phyloP scores from a whole-genome alignment of 2,797 vertebrate species.

The Choloepus didactylus region DNA sequence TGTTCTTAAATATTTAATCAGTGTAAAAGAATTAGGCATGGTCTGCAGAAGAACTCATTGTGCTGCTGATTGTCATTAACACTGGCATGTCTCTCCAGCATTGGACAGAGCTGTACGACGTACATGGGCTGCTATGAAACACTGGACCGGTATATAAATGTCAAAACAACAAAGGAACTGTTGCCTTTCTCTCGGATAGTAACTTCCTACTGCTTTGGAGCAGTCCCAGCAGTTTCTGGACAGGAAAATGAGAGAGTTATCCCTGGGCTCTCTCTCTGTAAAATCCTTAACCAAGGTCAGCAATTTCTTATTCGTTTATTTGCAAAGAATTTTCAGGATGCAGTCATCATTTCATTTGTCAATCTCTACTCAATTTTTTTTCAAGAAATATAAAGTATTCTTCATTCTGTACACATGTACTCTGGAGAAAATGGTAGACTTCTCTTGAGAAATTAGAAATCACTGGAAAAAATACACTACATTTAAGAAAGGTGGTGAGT shows the following conservation, averaged over 20 bases:
- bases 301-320: constrained; percentile 15
- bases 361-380: not conserved
- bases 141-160: constrained; percentile 76
- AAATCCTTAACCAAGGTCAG: not conserved
- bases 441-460: constrained; percentile 46
- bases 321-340: not conserved
- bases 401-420: not conserved
- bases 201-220: constrained; percentile 59
- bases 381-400: not conserved
- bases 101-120: constrained; percentile 67
- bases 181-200: constrained; percentile 58
- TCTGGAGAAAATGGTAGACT: not conserved
- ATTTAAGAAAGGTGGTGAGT: not conserved
- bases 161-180: constrained; percentile 76
- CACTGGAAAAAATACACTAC: not conserved
- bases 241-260: not conserved
- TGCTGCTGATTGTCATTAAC: constrained; percentile 73
- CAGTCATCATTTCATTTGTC: not conserved
- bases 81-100: constrained; percentile 32
- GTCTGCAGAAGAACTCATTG: constrained; percentile 79
- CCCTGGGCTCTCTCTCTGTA: not conserved
- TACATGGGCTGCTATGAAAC: constrained; percentile 67
- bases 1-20: constrained; percentile 84
- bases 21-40: constrained; percentile 83
- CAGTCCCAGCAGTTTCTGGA: not conserved